A percentile compares a stretch with the other conserved stretches of the same genome.
Evolutionary conservation across 2,797 vertebrate genomes (phyloP).

Genomic region (Melanogrammus aeglefinus): DNA sequence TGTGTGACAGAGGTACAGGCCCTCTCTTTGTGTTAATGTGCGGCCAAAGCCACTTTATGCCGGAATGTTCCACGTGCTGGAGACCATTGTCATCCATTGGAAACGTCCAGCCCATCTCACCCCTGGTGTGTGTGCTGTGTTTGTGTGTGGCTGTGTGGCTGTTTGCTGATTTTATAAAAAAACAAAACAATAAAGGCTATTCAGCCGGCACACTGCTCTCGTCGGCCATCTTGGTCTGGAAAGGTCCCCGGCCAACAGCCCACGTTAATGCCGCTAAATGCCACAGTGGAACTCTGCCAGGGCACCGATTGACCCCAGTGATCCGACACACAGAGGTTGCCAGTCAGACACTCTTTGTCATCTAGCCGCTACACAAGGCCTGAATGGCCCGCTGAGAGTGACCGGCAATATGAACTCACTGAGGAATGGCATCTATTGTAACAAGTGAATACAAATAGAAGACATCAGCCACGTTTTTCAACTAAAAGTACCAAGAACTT

Average conservation of each 20-base stretch:
- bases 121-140: conserved; percentile 44
- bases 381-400: conserved; percentile 57
- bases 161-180: conserved; percentile 74
- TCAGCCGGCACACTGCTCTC: conserved; percentile 45
- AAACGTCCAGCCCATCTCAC: conserved; percentile 54
- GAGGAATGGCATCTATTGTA: not conserved
- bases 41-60: conserved; percentile 55
- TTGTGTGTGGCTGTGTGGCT: conserved; percentile 20
- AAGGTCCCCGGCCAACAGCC: conserved; percentile 47
- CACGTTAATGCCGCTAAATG: conserved; percentile 63
- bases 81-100: conserved; percentile 66
- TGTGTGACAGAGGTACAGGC: conserved; percentile 46
- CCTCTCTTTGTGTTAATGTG: conserved; percentile 53
- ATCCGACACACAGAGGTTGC: conserved; percentile 39
- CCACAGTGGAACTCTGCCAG: conserved; percentile 50
- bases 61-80: conserved; percentile 54
- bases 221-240: conserved; percentile 53
- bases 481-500: not conserved
- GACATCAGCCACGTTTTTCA: not conserved
- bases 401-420: conserved; percentile 11
- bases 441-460: not conserved
- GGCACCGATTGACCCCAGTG: conserved; percentile 52
- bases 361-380: conserved; percentile 54
- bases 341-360: conserved; percentile 60
- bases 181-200: conserved; percentile 70